Evolutionary conservation across 2,113 vertebrate species (phyloP).

Genomic region (Epinephelus lanceolatus): DNA sequence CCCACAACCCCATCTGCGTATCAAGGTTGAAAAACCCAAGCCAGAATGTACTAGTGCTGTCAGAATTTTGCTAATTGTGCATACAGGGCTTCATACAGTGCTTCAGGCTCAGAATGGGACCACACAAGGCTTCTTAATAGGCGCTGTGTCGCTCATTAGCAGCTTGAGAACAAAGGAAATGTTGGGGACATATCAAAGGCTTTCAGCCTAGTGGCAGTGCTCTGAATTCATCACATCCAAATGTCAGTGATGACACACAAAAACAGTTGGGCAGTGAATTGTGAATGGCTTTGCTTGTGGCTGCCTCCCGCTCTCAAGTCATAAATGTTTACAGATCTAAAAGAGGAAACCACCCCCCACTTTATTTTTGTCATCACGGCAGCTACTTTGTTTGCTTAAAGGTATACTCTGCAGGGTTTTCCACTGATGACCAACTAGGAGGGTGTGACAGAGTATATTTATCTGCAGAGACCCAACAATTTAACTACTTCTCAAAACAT

Average conservation of each 20-base stretch:
- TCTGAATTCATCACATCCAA: slow-evolving; percentile 61
- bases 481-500: not conserved
- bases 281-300: slow-evolving; percentile 34
- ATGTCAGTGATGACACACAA: slow-evolving; percentile 69
- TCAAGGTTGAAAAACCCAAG: slow-evolving; percentile 20
- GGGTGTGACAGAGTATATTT: too few species aligned
- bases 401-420: too few species aligned
- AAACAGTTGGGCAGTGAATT: slow-evolving; percentile 54
- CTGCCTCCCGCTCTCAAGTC: slow-evolving; percentile 54
- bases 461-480: not conserved
- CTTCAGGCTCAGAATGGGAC: slow-evolving; percentile 2
- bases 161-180: slow-evolving; percentile 53
- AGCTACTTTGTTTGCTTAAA: not conserved
- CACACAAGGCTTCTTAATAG: not conserved
- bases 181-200: slow-evolving; percentile 17
- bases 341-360: slow-evolving; percentile 26
- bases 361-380: not conserved
- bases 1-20: not conserved
- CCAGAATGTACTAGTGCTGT: not conserved
- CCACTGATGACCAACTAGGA: too few species aligned
- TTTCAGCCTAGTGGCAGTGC: slow-evolving; percentile 22
- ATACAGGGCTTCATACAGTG: slow-evolving; percentile 22
- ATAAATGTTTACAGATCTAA: slow-evolving; percentile 49
- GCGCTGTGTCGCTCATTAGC: slow-evolving; percentile 41
- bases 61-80: slow-evolving; percentile 17